Percentiles rank a stretch among this genome's conserved stretches.
phyloP scores from a whole-genome alignment of 2,888 invertebrate genomes.

The Diloba caeruleocephala region DNA sequence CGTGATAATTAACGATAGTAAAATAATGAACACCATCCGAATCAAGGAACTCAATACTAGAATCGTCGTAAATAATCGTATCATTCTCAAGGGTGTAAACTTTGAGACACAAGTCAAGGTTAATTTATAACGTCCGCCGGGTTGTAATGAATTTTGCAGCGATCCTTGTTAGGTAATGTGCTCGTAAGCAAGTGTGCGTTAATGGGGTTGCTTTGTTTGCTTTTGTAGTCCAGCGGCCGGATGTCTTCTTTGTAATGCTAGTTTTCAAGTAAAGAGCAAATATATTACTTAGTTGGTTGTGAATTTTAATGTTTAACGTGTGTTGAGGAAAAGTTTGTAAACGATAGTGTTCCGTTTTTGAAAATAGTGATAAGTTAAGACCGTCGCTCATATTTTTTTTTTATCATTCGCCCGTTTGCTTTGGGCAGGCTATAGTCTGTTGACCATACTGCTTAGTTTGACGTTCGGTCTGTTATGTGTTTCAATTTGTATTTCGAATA shows the following conservation, averaged over 20 bases:
- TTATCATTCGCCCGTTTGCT: too few relatives aligned
- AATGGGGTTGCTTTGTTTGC: slow-evolving; percentile 70
- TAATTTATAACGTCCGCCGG: slow-evolving; percentile 66
- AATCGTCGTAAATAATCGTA: too few relatives aligned
- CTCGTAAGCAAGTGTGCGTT: slow-evolving; percentile 63
- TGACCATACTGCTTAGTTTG: too few relatives aligned
- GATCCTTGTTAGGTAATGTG: slow-evolving; percentile 75
- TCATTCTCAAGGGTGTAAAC: slow-evolving; percentile 26
- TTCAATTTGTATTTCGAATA: too few relatives aligned
- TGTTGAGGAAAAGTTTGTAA: background rate
- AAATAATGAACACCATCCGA: too few relatives aligned
- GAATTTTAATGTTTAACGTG: slow-evolving; percentile 1
- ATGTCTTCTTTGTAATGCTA: slow-evolving; percentile 50
- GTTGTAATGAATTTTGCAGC: slow-evolving; percentile 76
- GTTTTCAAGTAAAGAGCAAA: slow-evolving; percentile 29
- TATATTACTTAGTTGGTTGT: slow-evolving; percentile 20
- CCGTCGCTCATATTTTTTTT: too few relatives aligned
- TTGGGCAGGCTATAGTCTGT: too few relatives aligned
- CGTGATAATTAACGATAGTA: too few relatives aligned
- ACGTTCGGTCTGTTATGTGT: too few relatives aligned
- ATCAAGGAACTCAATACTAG: too few relatives aligned
- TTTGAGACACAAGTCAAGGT: slow-evolving; percentile 58
- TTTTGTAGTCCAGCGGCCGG: slow-evolving; percentile 50
- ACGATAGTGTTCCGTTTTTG: too few relatives aligned
- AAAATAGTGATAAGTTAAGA: too few relatives aligned